Base-by-base conservation (phyloP, 2,888 invertebrate genomes). In the Lepidonotus clava region DNA sequence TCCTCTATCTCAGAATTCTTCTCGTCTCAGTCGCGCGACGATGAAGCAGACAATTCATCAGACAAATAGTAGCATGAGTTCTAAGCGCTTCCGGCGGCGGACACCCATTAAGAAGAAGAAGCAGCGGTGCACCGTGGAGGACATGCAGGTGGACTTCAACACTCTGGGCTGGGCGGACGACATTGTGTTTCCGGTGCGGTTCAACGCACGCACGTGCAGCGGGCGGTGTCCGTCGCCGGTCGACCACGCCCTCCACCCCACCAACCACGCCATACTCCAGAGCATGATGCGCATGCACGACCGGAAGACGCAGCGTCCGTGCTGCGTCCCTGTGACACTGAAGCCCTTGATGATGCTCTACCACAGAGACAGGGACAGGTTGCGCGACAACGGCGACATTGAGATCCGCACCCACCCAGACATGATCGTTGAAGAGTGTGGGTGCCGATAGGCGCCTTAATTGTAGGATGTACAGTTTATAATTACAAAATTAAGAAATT, bases 231-330 rank as follows among this genome's bases (percentile, higher is more conserved):
- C 92, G 5, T 90, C 91, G 8, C 92, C 92, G 0, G 89, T 93
- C 5, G 90, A 90, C 32, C 87, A 89, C 32, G 89, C 90, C 51
- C 91, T 89, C 86, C 90, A 91, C 40, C 92, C 93, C 5, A 93
- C 92, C 8, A 94, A 94, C 88, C 94, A 94, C 89, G 94, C 93
- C 32, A 91, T 93, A 90, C 87, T 94, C 86, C 93, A 93, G 89
- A 91, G 92, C 41, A 86, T 94, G 77, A 92, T 93, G 92, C 87
- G 92, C 76, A 88, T 91, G 87, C 91, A 92, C 86, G 89, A 89
- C 53, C 91, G 90, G 6, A 90, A 90, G 21, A 46, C 51, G 80
- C 91, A 92, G 0, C 56, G 86, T 32, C 92, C 93, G 0, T 94
- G 93, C 86, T 94, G 94, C 87, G 93, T 93, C 6, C 93, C 94